phyloP scores from a whole-genome alignment of 2,888 invertebrate species.

The Stenodera caucasica region DNA sequence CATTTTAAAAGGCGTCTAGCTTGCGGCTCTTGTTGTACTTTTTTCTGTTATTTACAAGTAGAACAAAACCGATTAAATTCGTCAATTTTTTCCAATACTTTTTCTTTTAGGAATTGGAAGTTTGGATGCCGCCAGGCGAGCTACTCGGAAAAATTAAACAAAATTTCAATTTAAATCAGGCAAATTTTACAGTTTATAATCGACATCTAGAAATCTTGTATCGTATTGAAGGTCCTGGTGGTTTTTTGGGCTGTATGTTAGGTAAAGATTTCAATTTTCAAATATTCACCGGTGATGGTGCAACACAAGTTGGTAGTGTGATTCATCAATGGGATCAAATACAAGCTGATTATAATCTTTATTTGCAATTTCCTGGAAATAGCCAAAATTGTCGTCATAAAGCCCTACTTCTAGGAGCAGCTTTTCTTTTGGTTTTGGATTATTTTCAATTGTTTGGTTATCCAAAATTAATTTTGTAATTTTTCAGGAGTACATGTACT shows the following conservation, averaged over 20 bases:
- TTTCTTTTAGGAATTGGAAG: conserved; percentile 63
- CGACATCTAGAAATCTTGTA: conserved; percentile 65
- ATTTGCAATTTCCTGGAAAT: conserved; percentile 71
- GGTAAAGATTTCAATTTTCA: conserved; percentile 66
- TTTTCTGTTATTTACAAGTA: conserved; percentile 73
- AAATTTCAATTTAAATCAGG: conserved; percentile 66
- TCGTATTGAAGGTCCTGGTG: conserved; percentile 72
- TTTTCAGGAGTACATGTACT: conserved; percentile 70
- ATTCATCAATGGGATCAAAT: conserved; percentile 72
- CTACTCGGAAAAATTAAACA: conserved; percentile 72
- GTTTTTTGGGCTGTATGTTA: conserved; percentile 60
- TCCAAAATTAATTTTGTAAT: conserved; percentile 9
- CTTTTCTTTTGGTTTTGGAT: conserved; percentile 76
- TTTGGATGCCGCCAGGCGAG: conserved; percentile 72
- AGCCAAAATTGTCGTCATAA: conserved; percentile 76
- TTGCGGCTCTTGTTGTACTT: conserved; percentile 67
- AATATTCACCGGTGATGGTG: conserved; percentile 62
- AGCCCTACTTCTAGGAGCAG: conserved; percentile 76
- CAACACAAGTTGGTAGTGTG: conserved; percentile 67
- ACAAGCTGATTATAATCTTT: conserved; percentile 71
- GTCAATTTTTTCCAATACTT: conserved; percentile 9
- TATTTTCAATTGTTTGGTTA: neutral
- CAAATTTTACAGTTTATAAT: conserved; percentile 71
- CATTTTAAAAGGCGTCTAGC: conserved; percentile 71
- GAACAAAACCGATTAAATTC: neutral